phyloP scores from a whole-genome alignment of 2,113 vertebrate species.

The Carollia perspicillata region DNA sequence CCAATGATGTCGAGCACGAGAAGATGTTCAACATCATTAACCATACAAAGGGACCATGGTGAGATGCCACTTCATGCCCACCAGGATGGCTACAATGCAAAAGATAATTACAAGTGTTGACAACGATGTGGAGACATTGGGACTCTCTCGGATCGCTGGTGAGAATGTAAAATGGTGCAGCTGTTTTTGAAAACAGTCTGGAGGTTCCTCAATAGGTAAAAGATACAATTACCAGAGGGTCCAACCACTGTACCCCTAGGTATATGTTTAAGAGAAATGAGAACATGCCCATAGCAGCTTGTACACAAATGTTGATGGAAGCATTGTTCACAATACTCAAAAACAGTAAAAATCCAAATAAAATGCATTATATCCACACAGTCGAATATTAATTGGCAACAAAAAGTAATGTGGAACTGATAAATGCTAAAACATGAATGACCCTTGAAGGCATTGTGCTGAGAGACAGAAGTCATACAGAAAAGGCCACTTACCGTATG shows the following conservation, averaged over 20 bases:
- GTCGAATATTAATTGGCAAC: not conserved
- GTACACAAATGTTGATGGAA: not conserved
- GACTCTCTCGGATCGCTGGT: not conserved
- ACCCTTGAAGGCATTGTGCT: not conserved
- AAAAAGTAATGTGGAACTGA: not conserved
- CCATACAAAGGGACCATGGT: no score
- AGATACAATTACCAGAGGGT: not conserved
- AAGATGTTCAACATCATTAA: not conserved
- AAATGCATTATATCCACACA: not conserved
- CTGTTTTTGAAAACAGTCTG: not conserved
- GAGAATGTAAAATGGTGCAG: not conserved
- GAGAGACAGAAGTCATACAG: not conserved
- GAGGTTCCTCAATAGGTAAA: not conserved
- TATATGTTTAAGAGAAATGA: not conserved
- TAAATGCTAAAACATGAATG: not conserved
- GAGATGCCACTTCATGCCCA: no score
- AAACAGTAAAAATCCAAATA: not conserved
- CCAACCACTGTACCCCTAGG: not conserved
- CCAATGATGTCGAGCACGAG: not conserved
- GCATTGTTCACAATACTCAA: not conserved
- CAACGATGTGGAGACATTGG: not conserved
- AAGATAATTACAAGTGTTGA: not conserved
- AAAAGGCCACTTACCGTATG: not conserved
- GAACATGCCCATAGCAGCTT: not conserved
- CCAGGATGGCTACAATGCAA: not conserved